Conservation (phyloP, 2,113 vertebrate genomes). For the Phoenicopterus ruber region DNA sequence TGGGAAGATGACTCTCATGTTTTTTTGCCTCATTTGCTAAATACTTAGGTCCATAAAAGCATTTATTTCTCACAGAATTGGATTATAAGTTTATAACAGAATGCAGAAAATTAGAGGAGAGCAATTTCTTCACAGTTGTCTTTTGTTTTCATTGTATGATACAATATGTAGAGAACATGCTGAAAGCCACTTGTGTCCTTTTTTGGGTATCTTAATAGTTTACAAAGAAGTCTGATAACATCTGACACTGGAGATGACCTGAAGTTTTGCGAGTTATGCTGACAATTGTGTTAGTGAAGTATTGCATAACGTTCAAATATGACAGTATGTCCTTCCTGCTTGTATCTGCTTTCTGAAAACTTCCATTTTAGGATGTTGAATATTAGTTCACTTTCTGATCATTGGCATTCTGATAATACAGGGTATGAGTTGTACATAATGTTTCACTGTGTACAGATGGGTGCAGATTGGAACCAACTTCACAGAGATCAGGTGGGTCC, state of each 20-base stretch:
- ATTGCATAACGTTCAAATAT: background rate
- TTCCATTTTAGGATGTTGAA: background rate
- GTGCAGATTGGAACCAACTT: background rate
- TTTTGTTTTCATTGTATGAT: background rate
- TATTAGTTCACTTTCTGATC: background rate
- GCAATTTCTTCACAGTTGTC: background rate
- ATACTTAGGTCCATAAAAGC: background rate
- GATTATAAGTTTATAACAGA: background rate
- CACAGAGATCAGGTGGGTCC: background rate
- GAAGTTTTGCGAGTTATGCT: background rate
- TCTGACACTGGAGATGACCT: background rate
- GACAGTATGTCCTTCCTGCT: background rate
- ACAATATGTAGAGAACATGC: background rate
- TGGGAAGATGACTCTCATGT: background rate
- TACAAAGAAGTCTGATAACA: background rate
- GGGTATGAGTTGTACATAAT: background rate
- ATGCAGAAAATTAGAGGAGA: background rate
- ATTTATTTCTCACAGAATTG: background rate
- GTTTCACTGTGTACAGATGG: background rate
- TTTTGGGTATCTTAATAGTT: background rate
- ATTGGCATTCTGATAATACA: background rate
- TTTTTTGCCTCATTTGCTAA: background rate
- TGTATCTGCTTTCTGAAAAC: background rate
- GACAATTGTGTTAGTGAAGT: background rate
- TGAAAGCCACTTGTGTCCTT: background rate